Percentiles rank a stretch among this genome's conserved stretches.
Conservation (phyloP, 2,888 invertebrate genomes). For the Dendrolimus houi region DNA sequence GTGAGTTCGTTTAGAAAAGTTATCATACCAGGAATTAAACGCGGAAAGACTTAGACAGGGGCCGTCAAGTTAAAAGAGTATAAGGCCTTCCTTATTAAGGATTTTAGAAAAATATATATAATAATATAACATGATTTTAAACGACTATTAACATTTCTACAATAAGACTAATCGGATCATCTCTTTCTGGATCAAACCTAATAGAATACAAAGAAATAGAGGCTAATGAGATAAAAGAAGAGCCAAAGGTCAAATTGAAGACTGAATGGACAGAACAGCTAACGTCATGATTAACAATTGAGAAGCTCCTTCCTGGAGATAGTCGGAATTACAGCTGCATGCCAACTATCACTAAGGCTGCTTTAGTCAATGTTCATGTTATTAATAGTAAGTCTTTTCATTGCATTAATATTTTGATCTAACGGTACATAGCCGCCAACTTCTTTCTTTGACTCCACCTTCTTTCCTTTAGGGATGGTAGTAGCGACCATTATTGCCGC, state of each 20-base stretch:
- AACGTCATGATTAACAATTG: conserved; percentile 86
- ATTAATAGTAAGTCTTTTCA: conserved; percentile 82
- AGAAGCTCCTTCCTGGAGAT: conserved; percentile 84
- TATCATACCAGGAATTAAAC: no score
- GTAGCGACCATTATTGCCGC: no score
- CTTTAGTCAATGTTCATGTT: conserved; percentile 92
- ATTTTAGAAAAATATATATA: no score
- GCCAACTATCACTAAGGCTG: conserved; percentile 89
- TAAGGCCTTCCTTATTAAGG: no score
- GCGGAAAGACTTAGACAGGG: no score
- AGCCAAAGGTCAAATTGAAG: conserved; percentile 78
- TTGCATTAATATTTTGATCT: background rate
- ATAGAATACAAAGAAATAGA: conserved; percentile 71
- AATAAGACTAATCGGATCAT: background rate
- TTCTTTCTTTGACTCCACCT: no score
- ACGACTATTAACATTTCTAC: no score
- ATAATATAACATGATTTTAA: no score
- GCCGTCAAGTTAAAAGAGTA: no score
- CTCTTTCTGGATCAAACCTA: conserved; percentile 56
- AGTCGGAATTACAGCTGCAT: conserved; percentile 94
- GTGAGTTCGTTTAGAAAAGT: no score
- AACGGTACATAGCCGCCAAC: conserved; percentile 10
- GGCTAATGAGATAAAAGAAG: conserved; percentile 53
- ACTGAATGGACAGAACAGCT: conserved; percentile 90
- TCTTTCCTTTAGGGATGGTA: no score